Base-by-base conservation (phyloP, 35 echinoderm and acorn worm species). In the Nesometra sesokonis region DNA sequence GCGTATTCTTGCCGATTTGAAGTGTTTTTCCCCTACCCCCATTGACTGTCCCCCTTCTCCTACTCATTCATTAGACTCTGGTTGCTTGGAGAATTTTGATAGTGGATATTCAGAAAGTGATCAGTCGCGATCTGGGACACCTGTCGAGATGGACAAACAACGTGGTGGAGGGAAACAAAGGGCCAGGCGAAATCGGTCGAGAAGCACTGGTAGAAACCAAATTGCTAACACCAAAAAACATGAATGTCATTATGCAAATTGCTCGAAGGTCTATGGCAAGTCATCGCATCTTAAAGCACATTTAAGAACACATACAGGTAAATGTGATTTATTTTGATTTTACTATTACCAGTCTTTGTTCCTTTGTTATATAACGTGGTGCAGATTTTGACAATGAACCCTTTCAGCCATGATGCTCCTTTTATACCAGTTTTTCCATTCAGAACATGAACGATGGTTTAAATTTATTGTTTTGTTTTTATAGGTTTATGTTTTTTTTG, bases 281-380 rank as follows among this genome's bases (percentile, higher is more conserved):
- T 97, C 95, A 37, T 97, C 95, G 43, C 95, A 97, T 91, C 80
- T 97, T 29, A 97, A 97, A 77, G 95, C 95, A 21, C 95, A 97
- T 82, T 82, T 97, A 30, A 89, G 95, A 78, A 97, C 95, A 86
- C 95, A 97, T 80, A 97, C 95, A 89, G 95, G 95, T 97, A 93
- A 67, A 67, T 67, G 23, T 27, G 21, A 67, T 67, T 67, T 27
- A 43, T 67, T 27, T 1, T 67, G 2, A 11, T 67, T 67, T 67
- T 67, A 19, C 0, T 67, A 2, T 19, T 67, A 67, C 21, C 52
- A 11, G 8, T 67, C 52, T 67, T 67, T 67, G 52, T 67, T 67
- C 52, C 52, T 67, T 67, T 67, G 52, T 67, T 19, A 67, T 27
- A 27, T 67, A 11, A 67, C 23, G 15, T 7, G 38, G n/a, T n/a